phyloP scores from a whole-genome alignment of 1,140 invertebrate species.

The Eupristina koningsbergeri region DNA sequence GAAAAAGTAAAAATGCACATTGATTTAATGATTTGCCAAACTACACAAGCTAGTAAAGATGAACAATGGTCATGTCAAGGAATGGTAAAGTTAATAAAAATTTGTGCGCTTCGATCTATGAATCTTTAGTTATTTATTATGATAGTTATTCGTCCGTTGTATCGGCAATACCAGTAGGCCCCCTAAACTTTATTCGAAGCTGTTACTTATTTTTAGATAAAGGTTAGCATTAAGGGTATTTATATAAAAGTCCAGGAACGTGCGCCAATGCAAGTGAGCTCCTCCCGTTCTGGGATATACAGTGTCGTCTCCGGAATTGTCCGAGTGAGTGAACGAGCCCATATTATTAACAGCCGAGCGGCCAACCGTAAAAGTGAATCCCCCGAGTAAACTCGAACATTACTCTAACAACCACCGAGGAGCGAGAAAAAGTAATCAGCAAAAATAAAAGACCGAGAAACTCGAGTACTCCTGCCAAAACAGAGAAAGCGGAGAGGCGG shows the following conservation, averaged over 20 bases:
- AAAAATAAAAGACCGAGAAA: neutral
- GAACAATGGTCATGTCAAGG: neutral
- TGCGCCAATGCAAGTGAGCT: neutral
- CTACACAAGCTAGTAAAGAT: neutral
- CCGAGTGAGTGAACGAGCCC: slow-evolving; percentile 7
- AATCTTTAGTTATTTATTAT: neutral
- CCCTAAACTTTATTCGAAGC: slow-evolving; percentile 1
- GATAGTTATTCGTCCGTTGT: slow-evolving; percentile 24
- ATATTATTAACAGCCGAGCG: slow-evolving; percentile 26
- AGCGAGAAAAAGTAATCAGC: slow-evolving; percentile 18
- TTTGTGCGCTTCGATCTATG: neutral
- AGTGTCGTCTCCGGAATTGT: slow-evolving; percentile 20
- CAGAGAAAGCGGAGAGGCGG: neutral
- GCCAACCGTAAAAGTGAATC: slow-evolving; percentile 18
- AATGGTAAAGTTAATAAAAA: neutral
- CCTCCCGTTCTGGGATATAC: neutral
- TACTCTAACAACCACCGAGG: too few species aligned
- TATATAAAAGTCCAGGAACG: neutral
- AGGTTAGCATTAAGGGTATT: neutral
- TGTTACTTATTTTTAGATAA: slow-evolving; percentile 16
- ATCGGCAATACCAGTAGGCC: too few species aligned
- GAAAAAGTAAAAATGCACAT: neutral
- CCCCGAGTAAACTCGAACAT: neutral
- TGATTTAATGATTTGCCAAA: neutral
- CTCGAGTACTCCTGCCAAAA: neutral